Evolutionary conservation across 2,888 invertebrate genomes (phyloP).

Genomic region (Clostera curtula): DNA sequence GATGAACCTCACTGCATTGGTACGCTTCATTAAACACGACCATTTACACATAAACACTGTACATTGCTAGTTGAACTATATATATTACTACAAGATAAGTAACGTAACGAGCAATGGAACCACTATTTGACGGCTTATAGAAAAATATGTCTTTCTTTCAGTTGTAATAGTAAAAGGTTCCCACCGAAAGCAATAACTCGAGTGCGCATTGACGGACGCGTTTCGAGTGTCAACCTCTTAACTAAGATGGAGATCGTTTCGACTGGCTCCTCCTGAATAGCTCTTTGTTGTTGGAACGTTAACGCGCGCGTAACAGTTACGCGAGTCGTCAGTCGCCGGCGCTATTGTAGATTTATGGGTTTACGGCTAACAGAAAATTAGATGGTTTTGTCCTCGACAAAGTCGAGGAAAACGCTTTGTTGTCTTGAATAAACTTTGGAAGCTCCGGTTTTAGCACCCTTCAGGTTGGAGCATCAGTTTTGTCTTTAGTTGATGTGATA

Average conservation of each 20-base stretch:
- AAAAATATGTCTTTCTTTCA: not conserved
- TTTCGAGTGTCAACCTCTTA: slow-evolving; percentile 53
- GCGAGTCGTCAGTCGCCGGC: slow-evolving; percentile 16
- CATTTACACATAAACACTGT: too few species aligned
- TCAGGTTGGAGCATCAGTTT: not conserved
- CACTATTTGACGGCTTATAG: not conserved
- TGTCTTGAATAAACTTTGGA: slow-evolving; percentile 1
- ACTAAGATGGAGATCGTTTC: slow-evolving; percentile 57
- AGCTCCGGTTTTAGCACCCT: not conserved
- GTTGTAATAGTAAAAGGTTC: slow-evolving; percentile 34
- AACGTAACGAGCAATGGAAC: slow-evolving; percentile 10
- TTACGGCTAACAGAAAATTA: slow-evolving; percentile 22
- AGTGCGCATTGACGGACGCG: slow-evolving; percentile 64
- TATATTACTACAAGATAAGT: too few species aligned
- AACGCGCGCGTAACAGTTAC: slow-evolving; percentile 32
- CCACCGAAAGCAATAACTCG: slow-evolving; percentile 56
- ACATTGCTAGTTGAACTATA: too few species aligned
- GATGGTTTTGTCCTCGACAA: slow-evolving; percentile 19
- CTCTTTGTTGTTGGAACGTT: slow-evolving; percentile 41
- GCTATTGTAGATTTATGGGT: slow-evolving; percentile 19
- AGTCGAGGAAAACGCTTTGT: slow-evolving; percentile 7
- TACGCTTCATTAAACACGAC: slow-evolving; percentile 28
- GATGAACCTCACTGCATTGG: slow-evolving; percentile 27
- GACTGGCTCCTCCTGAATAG: slow-evolving; percentile 56
- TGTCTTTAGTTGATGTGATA: not conserved